Conservation (phyloP, 2,113 vertebrate genomes). For the Chelonoidis abingdonii region DNA sequence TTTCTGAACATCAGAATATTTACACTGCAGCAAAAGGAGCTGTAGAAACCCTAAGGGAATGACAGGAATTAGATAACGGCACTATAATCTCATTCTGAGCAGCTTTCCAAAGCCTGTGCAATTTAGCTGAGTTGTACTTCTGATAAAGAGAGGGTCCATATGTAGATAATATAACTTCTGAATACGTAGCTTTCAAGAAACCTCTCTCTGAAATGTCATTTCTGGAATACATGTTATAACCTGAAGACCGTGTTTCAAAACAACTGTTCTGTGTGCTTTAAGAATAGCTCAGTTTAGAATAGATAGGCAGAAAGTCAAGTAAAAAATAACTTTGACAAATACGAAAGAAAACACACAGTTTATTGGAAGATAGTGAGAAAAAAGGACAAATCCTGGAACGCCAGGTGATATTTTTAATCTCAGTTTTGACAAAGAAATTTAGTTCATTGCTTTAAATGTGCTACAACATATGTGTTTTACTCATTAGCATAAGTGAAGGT, state of each 20-base stretch:
- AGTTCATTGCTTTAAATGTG: not conserved
- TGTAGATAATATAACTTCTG: not conserved
- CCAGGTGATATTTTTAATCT: not conserved
- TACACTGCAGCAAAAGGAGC: not conserved
- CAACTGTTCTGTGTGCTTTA: not conserved
- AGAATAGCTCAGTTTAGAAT: not conserved
- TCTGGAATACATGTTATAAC: not conserved
- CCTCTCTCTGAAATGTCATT: not conserved
- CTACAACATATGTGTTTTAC: not conserved
- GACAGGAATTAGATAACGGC: not conserved
- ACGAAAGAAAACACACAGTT: accelerated
- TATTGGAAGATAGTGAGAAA: not conserved
- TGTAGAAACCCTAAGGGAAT: not conserved
- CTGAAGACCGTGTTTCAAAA: not conserved
- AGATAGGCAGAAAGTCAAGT: not conserved
- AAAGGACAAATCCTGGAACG: not conserved
- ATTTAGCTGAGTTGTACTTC: not conserved
- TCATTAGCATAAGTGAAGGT: not conserved
- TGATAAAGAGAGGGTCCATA: not conserved
- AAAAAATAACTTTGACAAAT: conserved; percentile 10
- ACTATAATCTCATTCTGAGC: not conserved
- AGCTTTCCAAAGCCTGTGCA: not conserved
- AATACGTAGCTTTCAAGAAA: not conserved
- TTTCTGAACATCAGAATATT: not conserved
- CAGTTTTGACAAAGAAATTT: not conserved